Evolutionary conservation across 2,113 vertebrate species (phyloP).

Genomic region (Smithornis capensis): DNA sequence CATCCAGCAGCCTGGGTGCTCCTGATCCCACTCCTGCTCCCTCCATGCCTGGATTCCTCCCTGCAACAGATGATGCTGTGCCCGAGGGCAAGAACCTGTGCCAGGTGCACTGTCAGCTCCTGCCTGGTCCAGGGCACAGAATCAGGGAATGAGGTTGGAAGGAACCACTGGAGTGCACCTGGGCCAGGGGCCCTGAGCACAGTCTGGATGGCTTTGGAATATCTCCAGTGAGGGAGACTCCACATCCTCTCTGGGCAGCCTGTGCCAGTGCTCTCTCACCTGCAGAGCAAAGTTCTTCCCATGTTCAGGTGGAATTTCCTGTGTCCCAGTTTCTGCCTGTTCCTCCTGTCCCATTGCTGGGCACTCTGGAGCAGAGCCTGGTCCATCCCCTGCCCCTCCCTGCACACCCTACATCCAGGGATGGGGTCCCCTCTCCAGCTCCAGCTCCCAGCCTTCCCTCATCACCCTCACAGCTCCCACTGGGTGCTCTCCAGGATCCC

Average conservation of each 20-base stretch:
- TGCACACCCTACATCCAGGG: not conserved
- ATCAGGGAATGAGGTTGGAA: rapidly evolving
- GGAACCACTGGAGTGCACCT: not conserved
- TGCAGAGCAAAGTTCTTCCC: not conserved
- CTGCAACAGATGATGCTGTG: not conserved
- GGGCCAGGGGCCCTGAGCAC: not conserved
- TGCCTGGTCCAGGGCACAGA: not conserved
- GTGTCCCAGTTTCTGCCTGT: not conserved
- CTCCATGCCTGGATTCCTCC: not conserved
- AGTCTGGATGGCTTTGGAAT: not conserved
- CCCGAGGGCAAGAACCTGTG: not conserved
- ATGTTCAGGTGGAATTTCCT: not conserved
- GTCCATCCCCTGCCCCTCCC: not conserved
- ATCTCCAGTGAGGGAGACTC: not conserved
- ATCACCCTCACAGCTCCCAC: not conserved
- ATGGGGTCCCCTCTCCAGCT: not conserved
- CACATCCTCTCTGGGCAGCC: not conserved
- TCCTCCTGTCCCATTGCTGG: not conserved
- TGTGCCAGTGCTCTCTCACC: rapidly evolving
- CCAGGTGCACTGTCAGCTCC: not conserved
- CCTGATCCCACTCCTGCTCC: not conserved
- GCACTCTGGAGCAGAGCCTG: not conserved
- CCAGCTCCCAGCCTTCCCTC: not conserved
- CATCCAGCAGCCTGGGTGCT: not conserved
- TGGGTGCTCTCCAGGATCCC: not conserved